Percentiles rank a stretch among this genome's conserved stretches.
Conservation (phyloP, 2,113 vertebrate species). For the Sceloporus tristichus region DNA sequence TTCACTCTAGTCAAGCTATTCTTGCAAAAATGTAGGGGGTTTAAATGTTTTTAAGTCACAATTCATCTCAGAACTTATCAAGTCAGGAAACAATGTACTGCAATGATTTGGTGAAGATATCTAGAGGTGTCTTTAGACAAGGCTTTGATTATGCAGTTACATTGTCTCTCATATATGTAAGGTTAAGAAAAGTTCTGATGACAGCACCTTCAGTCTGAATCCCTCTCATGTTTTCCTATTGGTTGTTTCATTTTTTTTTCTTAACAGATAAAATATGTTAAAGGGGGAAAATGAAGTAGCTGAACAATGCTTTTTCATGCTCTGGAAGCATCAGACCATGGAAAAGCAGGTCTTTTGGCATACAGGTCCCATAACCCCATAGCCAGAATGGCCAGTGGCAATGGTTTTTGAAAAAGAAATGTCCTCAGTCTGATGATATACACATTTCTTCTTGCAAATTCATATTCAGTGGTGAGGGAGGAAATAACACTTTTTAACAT, state of each 20-base stretch:
- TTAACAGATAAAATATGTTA: neutral
- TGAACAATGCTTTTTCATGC: neutral
- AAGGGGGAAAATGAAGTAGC: neutral
- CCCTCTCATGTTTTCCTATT: neutral
- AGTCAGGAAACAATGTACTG: neutral
- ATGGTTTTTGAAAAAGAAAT: neutral
- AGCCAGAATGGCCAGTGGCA: too few species aligned
- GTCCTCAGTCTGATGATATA: neutral
- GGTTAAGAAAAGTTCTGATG: neutral
- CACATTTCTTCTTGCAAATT: neutral
- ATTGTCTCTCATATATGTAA: neutral
- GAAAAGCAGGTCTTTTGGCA: too few species aligned
- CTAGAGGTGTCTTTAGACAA: neutral
- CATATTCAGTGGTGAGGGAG: neutral
- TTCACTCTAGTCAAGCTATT: neutral
- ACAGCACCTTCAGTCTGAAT: neutral
- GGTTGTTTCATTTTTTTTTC: neutral
- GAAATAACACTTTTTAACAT: constrained; percentile 1
- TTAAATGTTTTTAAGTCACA: neutral
- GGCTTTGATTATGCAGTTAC: neutral
- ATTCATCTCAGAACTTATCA: neutral
- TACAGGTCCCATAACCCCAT: too few species aligned
- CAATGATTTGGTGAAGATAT: neutral
- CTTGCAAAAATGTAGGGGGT: neutral
- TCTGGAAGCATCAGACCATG: neutral